Base-by-base conservation (phyloP, 1,140 invertebrate genomes). In the Bombus pascuorum region DNA sequence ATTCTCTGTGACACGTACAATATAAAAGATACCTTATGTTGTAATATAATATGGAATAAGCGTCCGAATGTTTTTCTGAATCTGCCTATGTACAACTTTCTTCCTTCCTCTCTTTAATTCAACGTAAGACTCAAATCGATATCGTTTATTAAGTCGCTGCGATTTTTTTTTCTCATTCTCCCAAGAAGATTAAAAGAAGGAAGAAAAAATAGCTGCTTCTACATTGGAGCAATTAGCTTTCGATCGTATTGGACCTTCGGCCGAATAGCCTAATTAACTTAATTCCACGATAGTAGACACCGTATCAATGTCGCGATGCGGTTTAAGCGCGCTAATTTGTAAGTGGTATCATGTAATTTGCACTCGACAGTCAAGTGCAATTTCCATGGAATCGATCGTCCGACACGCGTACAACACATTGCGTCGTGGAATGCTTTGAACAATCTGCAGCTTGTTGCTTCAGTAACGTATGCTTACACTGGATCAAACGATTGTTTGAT, bases 331-430 rank as follows among this genome's bases (percentile, higher is more conserved):
- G 2, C 70, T 53, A 42, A 81, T 81, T 73, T 57, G 80, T 73
- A 53, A 57, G 47, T 65, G 80, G 39, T 39, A 34, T 65, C 53
- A 15, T 57, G 79, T 81, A 74, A 83, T 75, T 83, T 83, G 81
- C 72, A 75, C 72, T 83, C 72, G 25, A 53, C 59, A 12, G 34
- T 76, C 73, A 22, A 83, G 72, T 83, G 81, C 72, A 65, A 57
- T 76, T 66, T 53, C 59, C 42, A 83, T 44, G 37, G 68, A 25
- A 59, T 70, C 70, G 25, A n/a, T 34, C 39, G 70, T 28, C 12
- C 68, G 6, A 12, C 18, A 44, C 57, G 39, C 71, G 70, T 65
- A 82, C 47, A 70, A 82, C 47, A 70, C 80, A 62, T 44, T 77
- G 34, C 44, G 39, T 74, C 57, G n/a, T 22, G 80, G 47, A 53